A percentile compares a stretch with the other conserved stretches of the same genome.
phyloP scores from a whole-genome alignment of 2,888 invertebrate species.

The Ochropleura leucogaster region DNA sequence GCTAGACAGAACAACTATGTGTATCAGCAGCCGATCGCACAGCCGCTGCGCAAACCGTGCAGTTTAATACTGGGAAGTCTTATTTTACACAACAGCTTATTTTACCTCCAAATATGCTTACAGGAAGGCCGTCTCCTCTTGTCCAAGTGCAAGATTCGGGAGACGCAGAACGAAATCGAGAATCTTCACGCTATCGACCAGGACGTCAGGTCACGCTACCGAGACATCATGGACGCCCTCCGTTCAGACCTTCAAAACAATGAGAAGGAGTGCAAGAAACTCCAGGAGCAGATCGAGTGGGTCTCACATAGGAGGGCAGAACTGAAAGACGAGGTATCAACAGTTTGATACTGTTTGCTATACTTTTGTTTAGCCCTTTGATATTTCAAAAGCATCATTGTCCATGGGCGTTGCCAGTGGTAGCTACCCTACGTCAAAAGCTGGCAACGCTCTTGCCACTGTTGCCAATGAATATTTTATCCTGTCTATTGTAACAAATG shows the following conservation, averaged over 20 bases:
- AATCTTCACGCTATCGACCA: slow-evolving; percentile 85
- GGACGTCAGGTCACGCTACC: slow-evolving; percentile 78
- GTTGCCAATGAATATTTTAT: no score
- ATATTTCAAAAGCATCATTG: background rate
- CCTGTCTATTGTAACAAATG: background rate
- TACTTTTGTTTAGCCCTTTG: background rate
- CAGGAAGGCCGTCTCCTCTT: slow-evolving; percentile 86
- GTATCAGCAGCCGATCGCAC: background rate
- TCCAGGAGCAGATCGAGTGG: slow-evolving; percentile 88
- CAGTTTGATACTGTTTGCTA: slow-evolving; percentile 11
- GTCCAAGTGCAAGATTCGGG: slow-evolving; percentile 85
- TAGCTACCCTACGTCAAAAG: background rate
- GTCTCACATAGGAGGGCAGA: slow-evolving; percentile 84
- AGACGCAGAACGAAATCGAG: slow-evolving; percentile 86
- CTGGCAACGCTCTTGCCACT: no score
- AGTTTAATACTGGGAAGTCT: background rate
- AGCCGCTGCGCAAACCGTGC: background rate
- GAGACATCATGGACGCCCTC: slow-evolving; percentile 83
- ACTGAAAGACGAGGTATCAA: slow-evolving; percentile 81
- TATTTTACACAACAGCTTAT: no score
- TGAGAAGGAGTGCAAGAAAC: slow-evolving; percentile 84
- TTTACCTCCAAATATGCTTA: background rate
- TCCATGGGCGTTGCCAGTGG: background rate
- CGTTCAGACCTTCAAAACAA: slow-evolving; percentile 79
- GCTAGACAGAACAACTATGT: background rate